Base-by-base conservation (phyloP, 2,888 invertebrate genomes). In the Coremacera marginata region DNA sequence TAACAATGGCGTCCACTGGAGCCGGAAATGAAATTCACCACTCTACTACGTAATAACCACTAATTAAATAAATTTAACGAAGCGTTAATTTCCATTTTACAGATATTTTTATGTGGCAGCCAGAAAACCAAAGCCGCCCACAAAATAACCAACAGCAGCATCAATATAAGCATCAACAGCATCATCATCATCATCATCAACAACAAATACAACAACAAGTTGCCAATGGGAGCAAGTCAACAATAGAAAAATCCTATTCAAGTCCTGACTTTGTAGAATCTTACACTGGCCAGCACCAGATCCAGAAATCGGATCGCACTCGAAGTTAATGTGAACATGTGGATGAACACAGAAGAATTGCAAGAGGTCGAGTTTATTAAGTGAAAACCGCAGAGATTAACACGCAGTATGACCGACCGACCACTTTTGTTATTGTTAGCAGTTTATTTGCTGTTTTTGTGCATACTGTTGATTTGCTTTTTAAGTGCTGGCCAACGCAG, bases 1-100 rank as follows among this genome's bases (percentile, higher is more conserved):
- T 44, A 11, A 44, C 44, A 44, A 57, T 57, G 3, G 25, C 57
- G 8, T 25, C 19, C 22, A 14, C 9, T 9, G 57, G 51, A 68
- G 27, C 76, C 52, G 49, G 77, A 76, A 80, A 75, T 70, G 70
- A 77, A 81, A 80, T 76, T 77, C 78, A 81, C 76, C 63, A 16
- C 5, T 65, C 31, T 65, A 9, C 22, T 16, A 37, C n/a, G 16
- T 1, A 5, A 75, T 74, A 75, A 77, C 80, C 79, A 80, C 83
- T 83, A 83, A 84, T 84, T 84, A 84, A 84, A 83, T 84, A 83
- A 81, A 83, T 82, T 83, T 82, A 84, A 83, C 83, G 82, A 84
- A 82, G 84, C 84, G 82, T 84, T 83, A 80, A 82, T 75, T 83
- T 83, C 82, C 81, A 51, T 68, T 51, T 11, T 51, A 34, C 57